These are phyloP conservation scores for Aphaenogaster ashmeadi DNA, from an alignment of 1,140 invertebrate genomes.

Conservation along the genomic window DNA sequence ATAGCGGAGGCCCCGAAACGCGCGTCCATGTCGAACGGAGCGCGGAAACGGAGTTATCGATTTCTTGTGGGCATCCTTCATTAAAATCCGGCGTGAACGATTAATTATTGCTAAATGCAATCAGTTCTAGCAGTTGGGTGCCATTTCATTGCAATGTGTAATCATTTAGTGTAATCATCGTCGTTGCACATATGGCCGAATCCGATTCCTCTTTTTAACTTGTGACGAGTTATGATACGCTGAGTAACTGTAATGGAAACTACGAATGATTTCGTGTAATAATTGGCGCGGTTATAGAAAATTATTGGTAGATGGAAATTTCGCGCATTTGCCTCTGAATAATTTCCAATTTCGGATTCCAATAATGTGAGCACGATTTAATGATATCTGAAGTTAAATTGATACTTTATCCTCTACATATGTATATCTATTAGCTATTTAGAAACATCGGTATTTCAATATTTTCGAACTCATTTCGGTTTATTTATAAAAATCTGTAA, in stretches of 20 bases:
- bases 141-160: neutral
- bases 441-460: neutral
- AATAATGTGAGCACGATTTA: neutral
- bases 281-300: conserved; percentile 19
- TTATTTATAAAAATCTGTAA: conserved; percentile 2
- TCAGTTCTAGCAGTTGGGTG: neutral
- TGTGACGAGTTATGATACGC: neutral
- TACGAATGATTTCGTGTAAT: neutral
- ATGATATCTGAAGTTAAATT: conserved; percentile 9
- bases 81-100: conserved; percentile 49
- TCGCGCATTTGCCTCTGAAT: neutral
- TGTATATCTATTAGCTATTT: neutral
- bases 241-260: neutral
- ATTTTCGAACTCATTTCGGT: neutral
- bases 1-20: neutral
- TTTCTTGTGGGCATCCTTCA: conserved; percentile 17
- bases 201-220: conserved; percentile 6
- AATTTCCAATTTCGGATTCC: conserved; percentile 17
- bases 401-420: neutral
- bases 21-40: neutral
- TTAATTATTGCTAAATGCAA: conserved; percentile 48
- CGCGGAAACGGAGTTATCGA: conserved; percentile 33
- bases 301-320: conserved; percentile 32
- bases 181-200: neutral
- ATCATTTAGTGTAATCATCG: neutral